These are phyloP conservation scores for Embiotoca jacksoni DNA, from an alignment of 2,113 vertebrate genomes.

Conservation along the genomic window DNA sequence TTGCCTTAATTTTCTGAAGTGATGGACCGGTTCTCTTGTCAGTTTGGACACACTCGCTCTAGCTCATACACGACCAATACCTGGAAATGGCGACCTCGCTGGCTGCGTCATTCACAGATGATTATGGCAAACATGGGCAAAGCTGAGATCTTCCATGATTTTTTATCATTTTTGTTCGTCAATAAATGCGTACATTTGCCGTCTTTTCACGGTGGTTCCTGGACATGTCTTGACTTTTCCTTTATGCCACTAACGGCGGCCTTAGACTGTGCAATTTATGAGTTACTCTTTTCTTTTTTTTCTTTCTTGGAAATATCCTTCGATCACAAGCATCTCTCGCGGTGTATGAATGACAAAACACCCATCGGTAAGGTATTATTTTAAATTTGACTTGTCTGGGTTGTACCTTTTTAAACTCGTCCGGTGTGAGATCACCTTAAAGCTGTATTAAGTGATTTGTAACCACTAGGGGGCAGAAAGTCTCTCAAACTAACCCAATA, in stretches of 20 bases:
- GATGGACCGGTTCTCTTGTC: slow-evolving; percentile 60
- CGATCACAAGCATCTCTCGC: slow-evolving; percentile 30
- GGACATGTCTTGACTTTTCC: slow-evolving; percentile 58
- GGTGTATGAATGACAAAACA: slow-evolving; percentile 32
- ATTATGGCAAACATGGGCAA: slow-evolving; percentile 13
- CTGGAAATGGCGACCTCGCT: no score
- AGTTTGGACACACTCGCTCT: slow-evolving; percentile 50
- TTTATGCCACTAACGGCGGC: slow-evolving; percentile 50
- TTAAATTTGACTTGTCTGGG: slow-evolving; percentile 8
- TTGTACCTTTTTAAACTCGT: background rate
- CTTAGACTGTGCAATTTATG: slow-evolving; percentile 53
- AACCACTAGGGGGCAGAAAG: slow-evolving; percentile 32
- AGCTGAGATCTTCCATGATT: slow-evolving; percentile 73
- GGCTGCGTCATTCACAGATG: no score
- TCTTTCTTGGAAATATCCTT: slow-evolving; percentile 2
- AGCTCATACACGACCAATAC: slow-evolving; percentile 16
- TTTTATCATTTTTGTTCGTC: slow-evolving; percentile 68
- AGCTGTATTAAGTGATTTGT: slow-evolving; percentile 21
- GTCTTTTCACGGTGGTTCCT: slow-evolving; percentile 61
- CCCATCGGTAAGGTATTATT: slow-evolving; percentile 24
- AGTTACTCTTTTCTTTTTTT: background rate
- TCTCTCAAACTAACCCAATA: background rate
- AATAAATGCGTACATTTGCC: slow-evolving; percentile 74
- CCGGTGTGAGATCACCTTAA: slow-evolving; percentile 26
- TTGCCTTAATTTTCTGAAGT: slow-evolving; percentile 85